phyloP scores from a whole-genome alignment of 2,113 vertebrate species.

The Eidolon helvum region DNA sequence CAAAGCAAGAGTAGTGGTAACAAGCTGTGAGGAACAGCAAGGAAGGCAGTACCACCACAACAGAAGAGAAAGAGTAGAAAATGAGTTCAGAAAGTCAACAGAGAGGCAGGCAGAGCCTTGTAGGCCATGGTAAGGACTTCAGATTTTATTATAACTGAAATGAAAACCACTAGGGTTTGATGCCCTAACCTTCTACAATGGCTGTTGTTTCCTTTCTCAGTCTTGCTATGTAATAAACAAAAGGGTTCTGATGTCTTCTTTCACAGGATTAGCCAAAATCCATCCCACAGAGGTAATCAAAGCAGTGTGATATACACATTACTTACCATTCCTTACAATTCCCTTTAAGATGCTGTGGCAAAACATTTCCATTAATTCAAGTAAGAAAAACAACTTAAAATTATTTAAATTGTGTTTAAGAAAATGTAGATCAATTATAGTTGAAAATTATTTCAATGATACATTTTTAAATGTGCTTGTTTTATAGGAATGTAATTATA shows the following conservation, averaged over 20 bases:
- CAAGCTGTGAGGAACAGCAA: not conserved
- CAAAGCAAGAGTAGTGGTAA: not conserved
- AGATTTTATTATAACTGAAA: not conserved
- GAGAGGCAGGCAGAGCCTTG: not conserved
- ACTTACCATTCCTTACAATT: not conserved
- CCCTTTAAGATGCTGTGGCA: not conserved
- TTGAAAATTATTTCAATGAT: slow-evolving; percentile 28
- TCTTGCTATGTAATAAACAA: not conserved
- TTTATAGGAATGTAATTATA: not conserved
- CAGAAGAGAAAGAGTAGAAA: not conserved
- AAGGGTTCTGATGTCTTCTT: not conserved
- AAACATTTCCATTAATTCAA: not conserved
- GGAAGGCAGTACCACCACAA: not conserved
- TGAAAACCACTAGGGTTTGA: not conserved
- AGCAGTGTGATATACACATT: not conserved
- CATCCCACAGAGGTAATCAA: not conserved
- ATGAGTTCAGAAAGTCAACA: not conserved
- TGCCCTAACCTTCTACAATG: not conserved
- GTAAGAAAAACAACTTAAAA: not conserved
- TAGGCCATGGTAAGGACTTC: not conserved
- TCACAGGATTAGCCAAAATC: not conserved
- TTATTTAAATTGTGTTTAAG: slow-evolving; percentile 6
- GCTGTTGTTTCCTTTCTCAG: not conserved
- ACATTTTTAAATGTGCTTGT: not conserved
- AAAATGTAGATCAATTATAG: not conserved